A percentile compares a stretch with the other conserved stretches of the same genome.
Evolutionary conservation across 2,113 vertebrate species (phyloP).

Genomic region (Cololabis saira): DNA sequence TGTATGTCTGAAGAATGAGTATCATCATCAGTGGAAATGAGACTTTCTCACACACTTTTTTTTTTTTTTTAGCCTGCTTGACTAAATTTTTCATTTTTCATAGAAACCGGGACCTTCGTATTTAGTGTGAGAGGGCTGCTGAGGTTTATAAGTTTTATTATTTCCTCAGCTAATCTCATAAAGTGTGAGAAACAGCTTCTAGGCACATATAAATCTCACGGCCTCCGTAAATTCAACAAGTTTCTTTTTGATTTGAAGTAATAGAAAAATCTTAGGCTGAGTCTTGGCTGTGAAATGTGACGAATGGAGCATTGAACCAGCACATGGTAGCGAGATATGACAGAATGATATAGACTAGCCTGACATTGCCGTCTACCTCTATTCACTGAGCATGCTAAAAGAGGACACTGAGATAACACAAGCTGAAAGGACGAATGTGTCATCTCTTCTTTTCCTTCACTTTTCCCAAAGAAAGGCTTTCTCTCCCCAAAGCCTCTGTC

Average conservation of each 20-base stretch:
- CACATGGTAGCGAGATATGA: constrained; percentile 28
- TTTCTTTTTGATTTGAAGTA: constrained; percentile 24
- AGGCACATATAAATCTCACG: constrained; percentile 2
- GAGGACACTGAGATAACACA: constrained; percentile 31
- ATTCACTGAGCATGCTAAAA: constrained; percentile 32
- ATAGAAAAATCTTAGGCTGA: neutral
- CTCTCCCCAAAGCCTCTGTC: constrained; percentile 29
- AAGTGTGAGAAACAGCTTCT: constrained; percentile 6
- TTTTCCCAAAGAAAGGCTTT: constrained; percentile 14
- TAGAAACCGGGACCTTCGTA: constrained; percentile 31
- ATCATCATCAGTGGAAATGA: constrained; percentile 67
- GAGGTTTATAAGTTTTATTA: neutral
- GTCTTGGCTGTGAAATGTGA: constrained; percentile 6
- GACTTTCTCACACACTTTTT: constrained; percentile 52
- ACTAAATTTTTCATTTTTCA: constrained; percentile 32
- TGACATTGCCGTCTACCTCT: constrained; percentile 25
- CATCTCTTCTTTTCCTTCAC: constrained; percentile 23
- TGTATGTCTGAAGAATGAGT: constrained; percentile 61
- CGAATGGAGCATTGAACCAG: constrained; percentile 9
- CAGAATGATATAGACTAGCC: constrained; percentile 28
- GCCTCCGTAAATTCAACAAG: constrained; percentile 9
- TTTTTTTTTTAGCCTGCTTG: constrained; percentile 7
- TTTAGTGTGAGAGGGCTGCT: constrained; percentile 20
- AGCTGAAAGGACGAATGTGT: constrained; percentile 44
- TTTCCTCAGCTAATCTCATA: constrained; percentile 23